phyloP scores from a whole-genome alignment of 2,113 vertebrate genomes.

The Mirza zaza region DNA sequence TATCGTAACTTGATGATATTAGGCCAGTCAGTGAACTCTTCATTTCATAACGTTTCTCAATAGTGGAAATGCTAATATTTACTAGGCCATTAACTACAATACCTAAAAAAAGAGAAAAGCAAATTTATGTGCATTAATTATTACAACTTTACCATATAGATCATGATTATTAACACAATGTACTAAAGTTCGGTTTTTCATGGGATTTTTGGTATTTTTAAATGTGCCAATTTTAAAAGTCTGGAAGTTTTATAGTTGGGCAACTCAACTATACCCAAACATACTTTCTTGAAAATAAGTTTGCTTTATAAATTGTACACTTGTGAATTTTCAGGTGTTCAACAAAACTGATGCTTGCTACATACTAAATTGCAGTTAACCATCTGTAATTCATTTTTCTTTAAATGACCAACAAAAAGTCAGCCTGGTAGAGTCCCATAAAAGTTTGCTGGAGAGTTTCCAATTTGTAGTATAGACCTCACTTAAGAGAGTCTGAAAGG shows the following conservation, averaged over 20 bases:
- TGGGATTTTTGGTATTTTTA: background rate
- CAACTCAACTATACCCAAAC: background rate
- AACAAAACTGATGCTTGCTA: background rate
- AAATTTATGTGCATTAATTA: background rate
- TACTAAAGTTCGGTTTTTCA: background rate
- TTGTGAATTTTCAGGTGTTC: background rate
- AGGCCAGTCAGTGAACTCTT: conserved; percentile 86
- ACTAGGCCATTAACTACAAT: conserved; percentile 88
- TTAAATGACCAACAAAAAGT: background rate
- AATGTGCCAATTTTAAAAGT: background rate
- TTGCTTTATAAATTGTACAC: background rate
- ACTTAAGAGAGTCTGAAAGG: background rate
- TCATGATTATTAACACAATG: background rate
- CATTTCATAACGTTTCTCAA: conserved; percentile 88
- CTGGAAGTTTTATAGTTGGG: background rate
- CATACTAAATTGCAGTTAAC: background rate
- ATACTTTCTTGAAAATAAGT: background rate
- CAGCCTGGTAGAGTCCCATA: background rate
- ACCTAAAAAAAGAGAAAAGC: conserved; percentile 79
- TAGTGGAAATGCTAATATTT: conserved; percentile 88
- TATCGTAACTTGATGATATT: conserved; percentile 88
- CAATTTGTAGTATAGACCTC: background rate
- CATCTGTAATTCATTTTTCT: conserved; percentile 26
- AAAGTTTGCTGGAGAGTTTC: background rate
- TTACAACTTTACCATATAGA: background rate